Conservation (phyloP, 2,888 invertebrate species). For the Ectobius pallidus region DNA sequence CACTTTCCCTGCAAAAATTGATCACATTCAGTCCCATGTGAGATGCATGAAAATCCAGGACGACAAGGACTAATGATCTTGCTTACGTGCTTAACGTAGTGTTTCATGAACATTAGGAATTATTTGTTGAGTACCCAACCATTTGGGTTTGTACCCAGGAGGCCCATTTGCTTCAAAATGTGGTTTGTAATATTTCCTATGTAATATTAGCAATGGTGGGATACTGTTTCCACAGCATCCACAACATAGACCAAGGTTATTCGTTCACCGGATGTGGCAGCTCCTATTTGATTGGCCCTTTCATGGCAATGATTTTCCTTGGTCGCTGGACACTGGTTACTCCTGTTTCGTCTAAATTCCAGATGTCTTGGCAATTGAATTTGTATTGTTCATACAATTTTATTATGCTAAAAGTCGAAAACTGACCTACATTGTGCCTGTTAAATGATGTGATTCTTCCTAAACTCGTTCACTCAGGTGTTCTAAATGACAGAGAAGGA, state of each 20-base stretch:
- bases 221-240: background rate
- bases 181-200: slow-evolving; percentile 26
- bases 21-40: slow-evolving; percentile 46
- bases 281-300: slow-evolving; percentile 52
- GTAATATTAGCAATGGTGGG: slow-evolving; percentile 1
- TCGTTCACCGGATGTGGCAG: slow-evolving; percentile 51
- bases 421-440: slow-evolving; percentile 24
- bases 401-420: slow-evolving; percentile 45
- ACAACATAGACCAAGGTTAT: background rate
- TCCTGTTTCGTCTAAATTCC: slow-evolving; percentile 53
- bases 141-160: slow-evolving; percentile 42
- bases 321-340: slow-evolving; percentile 53
- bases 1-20: slow-evolving; percentile 50
- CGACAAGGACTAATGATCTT: slow-evolving; percentile 41
- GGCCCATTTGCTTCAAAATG: slow-evolving; percentile 43
- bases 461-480: slow-evolving; percentile 45
- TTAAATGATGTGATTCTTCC: slow-evolving; percentile 43
- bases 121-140: slow-evolving; percentile 49
- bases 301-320: slow-evolving; percentile 50
- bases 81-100: slow-evolving; percentile 36
- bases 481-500: slow-evolving; percentile 41
- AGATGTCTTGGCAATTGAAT: slow-evolving; percentile 50
- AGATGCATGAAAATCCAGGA: slow-evolving; percentile 52
- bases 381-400: slow-evolving; percentile 45
- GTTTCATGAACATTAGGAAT: slow-evolving; percentile 43